Conservation (phyloP, 2,888 invertebrate genomes). For the Dugesia japonica region DNA sequence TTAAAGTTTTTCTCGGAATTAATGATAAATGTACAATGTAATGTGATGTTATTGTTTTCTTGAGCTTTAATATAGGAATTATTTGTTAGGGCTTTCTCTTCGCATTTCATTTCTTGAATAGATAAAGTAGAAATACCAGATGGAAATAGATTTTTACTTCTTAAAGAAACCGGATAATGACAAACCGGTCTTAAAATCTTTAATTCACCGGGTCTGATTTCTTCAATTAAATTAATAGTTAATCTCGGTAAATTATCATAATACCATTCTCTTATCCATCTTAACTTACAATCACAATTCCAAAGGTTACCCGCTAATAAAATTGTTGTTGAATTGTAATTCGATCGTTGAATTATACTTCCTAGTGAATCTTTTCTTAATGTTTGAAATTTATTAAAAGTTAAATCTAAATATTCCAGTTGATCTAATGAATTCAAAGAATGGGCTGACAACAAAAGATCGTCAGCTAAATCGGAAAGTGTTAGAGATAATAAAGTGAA, state of each 20-base stretch:
- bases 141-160: neutral
- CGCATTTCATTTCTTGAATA: conserved; percentile 7
- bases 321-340: conserved; percentile 3
- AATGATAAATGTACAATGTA: neutral
- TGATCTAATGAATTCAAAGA: neutral
- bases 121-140: neutral
- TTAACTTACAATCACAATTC: neutral
- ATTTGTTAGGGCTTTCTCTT: neutral
- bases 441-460: neutral
- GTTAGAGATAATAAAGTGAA: neutral
- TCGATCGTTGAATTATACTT: neutral
- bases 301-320: neutral
- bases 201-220: neutral
- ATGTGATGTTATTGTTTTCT: neutral
- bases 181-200: neutral
- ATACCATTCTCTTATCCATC: neutral
- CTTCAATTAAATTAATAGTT: neutral
- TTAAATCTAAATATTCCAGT: neutral
- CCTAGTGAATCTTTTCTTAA: neutral
- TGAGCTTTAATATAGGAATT: neutral
- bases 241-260: neutral
- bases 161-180: neutral
- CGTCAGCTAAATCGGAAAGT: neutral
- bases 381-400: neutral
- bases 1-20: neutral